Percentiles rank a stretch among this genome's conserved stretches.
These are phyloP conservation scores for Drosophila aldrichi DNA, from an alignment of 2,888 invertebrate species.

Conservation along the genomic window DNA sequence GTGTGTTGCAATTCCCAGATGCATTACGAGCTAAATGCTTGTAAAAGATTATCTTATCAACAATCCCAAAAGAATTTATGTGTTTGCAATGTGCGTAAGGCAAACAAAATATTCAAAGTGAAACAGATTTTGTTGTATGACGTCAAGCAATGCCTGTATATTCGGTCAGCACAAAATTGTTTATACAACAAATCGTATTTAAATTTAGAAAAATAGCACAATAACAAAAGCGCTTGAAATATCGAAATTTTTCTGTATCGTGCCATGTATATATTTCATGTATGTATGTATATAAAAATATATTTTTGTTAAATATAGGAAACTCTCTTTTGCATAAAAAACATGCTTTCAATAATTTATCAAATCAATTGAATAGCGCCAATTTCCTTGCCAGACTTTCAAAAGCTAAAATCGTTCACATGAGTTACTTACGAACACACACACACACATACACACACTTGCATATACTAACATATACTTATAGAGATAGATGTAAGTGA, in stretches of 20 bases:
- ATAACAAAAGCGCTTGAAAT: conserved; percentile 35
- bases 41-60: conserved; percentile 28
- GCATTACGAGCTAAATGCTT: not conserved
- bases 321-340: not conserved
- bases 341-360: conserved; percentile 17
- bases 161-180: conserved; percentile 49
- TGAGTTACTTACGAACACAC: not conserved
- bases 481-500: conserved; percentile 22
- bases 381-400: conserved; percentile 16
- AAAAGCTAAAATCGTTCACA: conserved; percentile 39
- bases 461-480: not conserved
- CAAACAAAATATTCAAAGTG: conserved; percentile 12
- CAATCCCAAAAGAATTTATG: conserved; percentile 5
- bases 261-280: not conserved
- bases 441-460: not conserved
- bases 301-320: conserved; percentile 44
- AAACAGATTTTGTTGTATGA: conserved; percentile 47
- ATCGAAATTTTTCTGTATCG: conserved; percentile 9
- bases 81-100: conserved; percentile 19
- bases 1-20: conserved; percentile 23
- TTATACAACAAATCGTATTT: conserved; percentile 58
- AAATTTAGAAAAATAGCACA: conserved; percentile 56
- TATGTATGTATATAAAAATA: conserved; percentile 16
- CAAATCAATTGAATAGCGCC: conserved; percentile 32
- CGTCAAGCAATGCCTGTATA: conserved; percentile 53